Evolutionary conservation across 2,888 invertebrate species (phyloP).

Genomic region (Resseliella maxima): DNA sequence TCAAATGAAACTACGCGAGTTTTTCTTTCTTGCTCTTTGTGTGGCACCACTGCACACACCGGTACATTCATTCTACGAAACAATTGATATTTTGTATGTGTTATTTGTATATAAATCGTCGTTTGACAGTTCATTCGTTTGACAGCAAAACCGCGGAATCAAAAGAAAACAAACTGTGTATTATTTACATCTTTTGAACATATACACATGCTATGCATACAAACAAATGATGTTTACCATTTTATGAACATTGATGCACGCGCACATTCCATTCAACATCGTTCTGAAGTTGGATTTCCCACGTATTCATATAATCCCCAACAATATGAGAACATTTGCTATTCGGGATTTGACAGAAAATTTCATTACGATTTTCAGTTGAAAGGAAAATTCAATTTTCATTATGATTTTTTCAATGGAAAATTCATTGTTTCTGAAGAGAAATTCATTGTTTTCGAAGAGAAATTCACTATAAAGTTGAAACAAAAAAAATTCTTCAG

Average conservation of each 20-base stretch:
- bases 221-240: constrained; percentile 48
- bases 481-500: too few species aligned
- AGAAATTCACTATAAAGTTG: too few species aligned
- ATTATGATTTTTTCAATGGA: too few species aligned
- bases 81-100: background rate
- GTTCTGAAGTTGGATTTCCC: constrained; percentile 42
- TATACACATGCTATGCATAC: background rate
- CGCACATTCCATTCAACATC: constrained; percentile 8
- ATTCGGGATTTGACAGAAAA: too few species aligned
- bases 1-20: background rate
- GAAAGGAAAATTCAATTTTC: too few species aligned
- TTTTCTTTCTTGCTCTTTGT: background rate
- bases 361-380: too few species aligned
- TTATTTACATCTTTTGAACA: background rate
- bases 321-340: background rate
- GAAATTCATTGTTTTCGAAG: too few species aligned
- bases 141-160: background rate
- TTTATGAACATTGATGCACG: constrained; percentile 31
- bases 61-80: constrained; percentile 3
- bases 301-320: too few species aligned
- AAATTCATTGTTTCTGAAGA: too few species aligned
- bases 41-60: constrained; percentile 45
- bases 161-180: background rate
- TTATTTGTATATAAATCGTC: background rate
- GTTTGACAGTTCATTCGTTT: background rate